Evolutionary conservation across 2,113 vertebrate genomes (phyloP), one percentile per base, ranked within the genome.

Genomic region (Spermophilus dauricus): DNA sequence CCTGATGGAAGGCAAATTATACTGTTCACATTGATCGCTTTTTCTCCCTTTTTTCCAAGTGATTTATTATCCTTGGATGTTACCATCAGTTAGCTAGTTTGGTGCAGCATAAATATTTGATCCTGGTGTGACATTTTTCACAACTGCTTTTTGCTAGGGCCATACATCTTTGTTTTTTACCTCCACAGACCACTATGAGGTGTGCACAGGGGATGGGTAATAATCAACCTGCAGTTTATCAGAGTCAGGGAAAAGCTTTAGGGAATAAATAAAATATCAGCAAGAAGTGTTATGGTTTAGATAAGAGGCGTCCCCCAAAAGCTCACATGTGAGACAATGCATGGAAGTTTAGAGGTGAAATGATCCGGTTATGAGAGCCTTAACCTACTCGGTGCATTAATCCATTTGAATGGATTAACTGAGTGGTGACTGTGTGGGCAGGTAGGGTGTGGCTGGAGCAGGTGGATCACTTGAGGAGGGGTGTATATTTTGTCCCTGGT

Each of bases 1-100:
- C 61, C 94, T 70, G 89, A 97, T 78, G 91, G 95, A 96, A 98
- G 97, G 92, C 86, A 98, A 97, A 98, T 96, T 76, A 69, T 10
- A 48, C 7, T 48, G 56, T 34, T 95, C 96, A 61, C 69, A 72
- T 53, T 39, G 94, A 24, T 93, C 9, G 0, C 48, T 58, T 77
- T 61, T 32, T 48, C 76, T 80, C 48, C 32, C n/a, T 16, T 53
- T 94, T 90, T 42, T 61, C 26, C 58, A 91, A 82, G 39, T 51
- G 89, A 93, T 95, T 96, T 22, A 72, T 95, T 81, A 51, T 93
- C 34, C 86, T 94, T 97, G 80, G 75, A 97, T 95, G 87, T 56
- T 72, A 84, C 39, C 85, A 26, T 97, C 91, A 75, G 86, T 53
- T 75, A 93, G 24, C 10, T 56, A 39, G 96, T 67, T 2, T 2